Evolutionary conservation across 2,888 invertebrate genomes (phyloP), one percentile per base, ranked within the genome.

Genomic region (Tortrix viridana): DNA sequence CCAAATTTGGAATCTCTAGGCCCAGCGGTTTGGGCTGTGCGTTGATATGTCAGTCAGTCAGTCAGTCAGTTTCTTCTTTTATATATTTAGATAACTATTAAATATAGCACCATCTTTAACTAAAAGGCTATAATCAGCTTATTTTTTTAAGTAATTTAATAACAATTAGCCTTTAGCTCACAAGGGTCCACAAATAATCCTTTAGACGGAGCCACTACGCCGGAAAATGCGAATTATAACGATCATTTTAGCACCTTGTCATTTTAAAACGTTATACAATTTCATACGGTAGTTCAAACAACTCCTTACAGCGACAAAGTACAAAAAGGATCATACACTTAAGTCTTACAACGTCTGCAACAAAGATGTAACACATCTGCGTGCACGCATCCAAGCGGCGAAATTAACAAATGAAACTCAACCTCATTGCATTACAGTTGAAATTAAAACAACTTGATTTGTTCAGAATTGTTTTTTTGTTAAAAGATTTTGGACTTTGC

Each of bases 301-400:
- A 32, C 3, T 9, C 9, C 12, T 32, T 12, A 32, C 32, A 12
- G 32, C 32, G 32, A 32, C 32, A 12, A 32, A 32, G 32, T 32
- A 32, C 9, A 32, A 32, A 32, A 32, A 32, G 3, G 32, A 32
- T 32, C 32, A 3, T 12, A 12, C 4, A 12, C 26, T 32, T 32
- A 12, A 32, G 26, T 12, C 26, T 26, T 32, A 32, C 12, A 32
- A 3, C 32, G 12, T 32, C 12, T 32, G 32, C 90, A 91, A 91
- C 91, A 91, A 91, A 91, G 89, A 86, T 80, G 81, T 83, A 82
- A 87, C 88, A 89, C 90, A 91, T 90, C 91, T 91, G 91, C 89
- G 82, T 78, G 67, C 65, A 77, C 78, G 79, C 81, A 80, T 75
- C 74, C 74, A 75, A 73, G 68, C 65, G 23, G 44, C 49, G 37